Percentiles rank a stretch among this genome's conserved stretches.
phyloP scores from a whole-genome alignment of 2,888 invertebrate genomes.

The Bibio marci region DNA sequence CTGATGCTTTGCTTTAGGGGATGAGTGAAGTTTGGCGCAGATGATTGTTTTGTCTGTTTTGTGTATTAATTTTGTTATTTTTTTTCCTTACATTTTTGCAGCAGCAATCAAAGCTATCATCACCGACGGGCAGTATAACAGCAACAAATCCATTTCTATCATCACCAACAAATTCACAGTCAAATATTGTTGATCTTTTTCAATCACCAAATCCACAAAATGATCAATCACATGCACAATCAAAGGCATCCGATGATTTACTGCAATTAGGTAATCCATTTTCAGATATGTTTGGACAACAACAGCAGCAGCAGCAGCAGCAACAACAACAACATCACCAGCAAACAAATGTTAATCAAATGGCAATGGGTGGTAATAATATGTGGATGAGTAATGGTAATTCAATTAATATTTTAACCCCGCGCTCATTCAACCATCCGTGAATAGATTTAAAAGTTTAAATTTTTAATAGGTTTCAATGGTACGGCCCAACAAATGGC shows the following conservation, averaged over 20 bases:
- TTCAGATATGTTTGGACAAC: slow-evolving; percentile 53
- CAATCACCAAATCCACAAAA: slow-evolving; percentile 36
- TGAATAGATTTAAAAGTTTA: too few relatives aligned
- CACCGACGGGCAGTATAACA: slow-evolving; percentile 48
- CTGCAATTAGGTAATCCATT: slow-evolving; percentile 84
- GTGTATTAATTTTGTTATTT: neutral
- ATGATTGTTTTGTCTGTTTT: too few relatives aligned
- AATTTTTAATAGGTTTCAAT: slow-evolving; percentile 27
- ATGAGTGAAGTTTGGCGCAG: too few relatives aligned
- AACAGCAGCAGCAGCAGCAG: slow-evolving; percentile 16
- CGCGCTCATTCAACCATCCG: too few relatives aligned
- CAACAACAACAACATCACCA: too few relatives aligned
- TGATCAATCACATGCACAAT: slow-evolving; percentile 19
- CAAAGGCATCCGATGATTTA: slow-evolving; percentile 74
- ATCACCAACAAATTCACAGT: slow-evolving; percentile 34
- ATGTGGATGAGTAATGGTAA: slow-evolving; percentile 34
- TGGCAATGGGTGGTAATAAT: slow-evolving; percentile 31
- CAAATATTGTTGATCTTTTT: slow-evolving; percentile 62
- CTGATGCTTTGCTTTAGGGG: too few relatives aligned
- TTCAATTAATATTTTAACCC: neutral
- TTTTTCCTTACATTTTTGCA: slow-evolving; percentile 1
- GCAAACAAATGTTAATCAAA: too few relatives aligned
- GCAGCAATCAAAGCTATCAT: slow-evolving; percentile 57
- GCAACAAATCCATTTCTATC: slow-evolving; percentile 76
- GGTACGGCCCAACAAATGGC: slow-evolving; percentile 15